These are phyloP conservation scores for Temnothorax rugatulus DNA, from an alignment of 2,888 invertebrate species.

Conservation along the genomic window DNA sequence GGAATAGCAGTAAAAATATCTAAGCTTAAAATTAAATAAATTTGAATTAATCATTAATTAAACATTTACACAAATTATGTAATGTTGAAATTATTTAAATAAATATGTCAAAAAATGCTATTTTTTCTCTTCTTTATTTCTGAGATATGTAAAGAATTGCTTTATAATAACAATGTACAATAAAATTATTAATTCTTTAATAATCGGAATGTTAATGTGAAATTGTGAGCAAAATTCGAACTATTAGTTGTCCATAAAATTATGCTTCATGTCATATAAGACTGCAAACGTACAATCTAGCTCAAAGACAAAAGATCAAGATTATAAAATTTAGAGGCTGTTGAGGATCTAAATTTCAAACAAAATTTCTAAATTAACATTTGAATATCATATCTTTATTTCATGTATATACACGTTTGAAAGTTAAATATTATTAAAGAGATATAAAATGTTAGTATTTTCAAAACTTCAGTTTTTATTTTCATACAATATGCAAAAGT, in stretches of 20 bases:
- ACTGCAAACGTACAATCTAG: not conserved
- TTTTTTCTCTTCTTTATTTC: not conserved
- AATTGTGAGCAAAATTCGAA: not conserved
- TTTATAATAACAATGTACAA: not conserved
- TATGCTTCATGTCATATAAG: not conserved
- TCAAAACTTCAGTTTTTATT: not conserved
- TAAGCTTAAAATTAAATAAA: constrained; percentile 78
- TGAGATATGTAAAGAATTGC: not conserved
- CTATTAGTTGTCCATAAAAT: not conserved
- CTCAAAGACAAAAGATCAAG: not conserved
- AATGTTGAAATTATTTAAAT: constrained; percentile 9
- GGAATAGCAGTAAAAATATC: constrained; percentile 88
- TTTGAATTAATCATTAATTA: not conserved
- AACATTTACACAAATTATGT: not conserved
- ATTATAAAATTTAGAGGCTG: not conserved
- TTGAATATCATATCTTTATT: not conserved
- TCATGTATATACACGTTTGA: not conserved
- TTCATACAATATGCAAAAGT: not conserved
- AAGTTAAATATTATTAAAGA: not conserved
- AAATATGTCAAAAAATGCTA: not conserved
- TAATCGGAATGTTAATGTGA: not conserved
- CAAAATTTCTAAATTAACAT: not conserved
- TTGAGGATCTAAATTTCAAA: not conserved
- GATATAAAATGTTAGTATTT: not conserved
- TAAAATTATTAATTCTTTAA: not conserved